phyloP scores from a whole-genome alignment of 2,888 invertebrate genomes.

The Ophion slaviceki region DNA sequence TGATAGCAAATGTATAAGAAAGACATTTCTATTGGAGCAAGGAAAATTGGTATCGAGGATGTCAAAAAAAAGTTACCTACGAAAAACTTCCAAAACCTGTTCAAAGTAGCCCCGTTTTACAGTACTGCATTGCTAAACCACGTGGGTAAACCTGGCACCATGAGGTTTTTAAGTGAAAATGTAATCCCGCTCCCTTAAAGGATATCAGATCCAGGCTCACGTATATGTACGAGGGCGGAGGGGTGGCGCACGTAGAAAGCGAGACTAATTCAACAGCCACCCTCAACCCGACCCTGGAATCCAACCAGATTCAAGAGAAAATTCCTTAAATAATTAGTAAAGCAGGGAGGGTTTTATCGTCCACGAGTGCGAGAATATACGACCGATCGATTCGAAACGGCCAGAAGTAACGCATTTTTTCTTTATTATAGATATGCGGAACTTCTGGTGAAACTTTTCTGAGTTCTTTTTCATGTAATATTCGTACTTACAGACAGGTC shows the following conservation, averaged over 20 bases:
- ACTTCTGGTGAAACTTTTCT: neutral
- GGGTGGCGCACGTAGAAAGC: neutral
- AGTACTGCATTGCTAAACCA: neutral
- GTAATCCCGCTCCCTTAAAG: slow-evolving; percentile 57
- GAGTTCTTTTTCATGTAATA: slow-evolving; percentile 13
- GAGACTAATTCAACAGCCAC: slow-evolving; percentile 28
- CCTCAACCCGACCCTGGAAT: slow-evolving; percentile 13
- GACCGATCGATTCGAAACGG: slow-evolving; percentile 48
- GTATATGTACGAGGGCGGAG: neutral
- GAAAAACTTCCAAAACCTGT: no score
- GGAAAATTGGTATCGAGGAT: no score
- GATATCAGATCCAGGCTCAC: slow-evolving; percentile 47
- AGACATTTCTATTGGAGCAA: no score
- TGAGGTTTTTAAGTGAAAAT: slow-evolving; percentile 44
- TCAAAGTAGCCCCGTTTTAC: no score
- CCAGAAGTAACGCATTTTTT: slow-evolving; percentile 48
- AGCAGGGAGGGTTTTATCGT: slow-evolving; percentile 47
- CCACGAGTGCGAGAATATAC: slow-evolving; percentile 22
- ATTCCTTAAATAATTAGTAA: slow-evolving; percentile 58
- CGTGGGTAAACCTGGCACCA: slow-evolving; percentile 15
- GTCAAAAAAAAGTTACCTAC: no score
- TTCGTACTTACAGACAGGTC: slow-evolving; percentile 11
- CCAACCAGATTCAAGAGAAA: slow-evolving; percentile 14
- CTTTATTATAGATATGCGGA: slow-evolving; percentile 34
- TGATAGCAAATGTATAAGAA: no score